phyloP scores from a whole-genome alignment of 2,888 invertebrate species.

The Dolichomitus sp. region DNA sequence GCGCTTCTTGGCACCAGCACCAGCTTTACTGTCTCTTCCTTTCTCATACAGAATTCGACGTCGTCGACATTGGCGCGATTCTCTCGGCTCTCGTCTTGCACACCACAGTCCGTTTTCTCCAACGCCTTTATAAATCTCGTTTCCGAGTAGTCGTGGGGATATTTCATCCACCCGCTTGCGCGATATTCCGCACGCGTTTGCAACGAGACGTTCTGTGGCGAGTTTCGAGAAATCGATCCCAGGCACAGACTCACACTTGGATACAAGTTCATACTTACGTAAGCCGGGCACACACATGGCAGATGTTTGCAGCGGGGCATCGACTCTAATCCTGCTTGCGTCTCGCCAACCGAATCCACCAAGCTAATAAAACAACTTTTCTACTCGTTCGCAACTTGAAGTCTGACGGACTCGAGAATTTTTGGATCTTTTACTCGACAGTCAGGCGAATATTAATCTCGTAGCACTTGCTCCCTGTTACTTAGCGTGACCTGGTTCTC shows the following conservation, averaged over 20 bases:
- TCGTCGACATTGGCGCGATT: background rate
- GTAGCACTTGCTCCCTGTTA: background rate
- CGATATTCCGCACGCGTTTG: constrained; percentile 61
- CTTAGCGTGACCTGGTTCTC: background rate
- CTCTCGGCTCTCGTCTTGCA: background rate
- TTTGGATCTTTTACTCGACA: constrained; percentile 4
- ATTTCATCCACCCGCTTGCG: constrained; percentile 21
- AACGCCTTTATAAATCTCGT: constrained; percentile 62
- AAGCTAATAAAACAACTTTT: constrained; percentile 55
- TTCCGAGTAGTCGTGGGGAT: constrained; percentile 22
- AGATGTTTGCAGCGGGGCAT: constrained; percentile 50
- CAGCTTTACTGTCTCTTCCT: constrained; percentile 30
- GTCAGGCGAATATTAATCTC: constrained; percentile 33
- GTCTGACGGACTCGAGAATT: constrained; percentile 7
- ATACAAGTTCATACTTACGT: background rate
- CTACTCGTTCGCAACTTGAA: constrained; percentile 28
- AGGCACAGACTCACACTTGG: background rate
- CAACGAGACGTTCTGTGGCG: constrained; percentile 48
- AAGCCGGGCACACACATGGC: constrained; percentile 1
- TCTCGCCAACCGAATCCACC: constrained; percentile 30
- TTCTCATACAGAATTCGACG: constrained; percentile 16
- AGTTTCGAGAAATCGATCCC: constrained; percentile 61
- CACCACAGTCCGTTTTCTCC: constrained; percentile 29
- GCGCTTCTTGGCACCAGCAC: constrained; percentile 47
- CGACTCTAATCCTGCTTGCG: constrained; percentile 54